Base-by-base conservation (phyloP, 2,888 invertebrate species). In the Melanargia galathea region DNA sequence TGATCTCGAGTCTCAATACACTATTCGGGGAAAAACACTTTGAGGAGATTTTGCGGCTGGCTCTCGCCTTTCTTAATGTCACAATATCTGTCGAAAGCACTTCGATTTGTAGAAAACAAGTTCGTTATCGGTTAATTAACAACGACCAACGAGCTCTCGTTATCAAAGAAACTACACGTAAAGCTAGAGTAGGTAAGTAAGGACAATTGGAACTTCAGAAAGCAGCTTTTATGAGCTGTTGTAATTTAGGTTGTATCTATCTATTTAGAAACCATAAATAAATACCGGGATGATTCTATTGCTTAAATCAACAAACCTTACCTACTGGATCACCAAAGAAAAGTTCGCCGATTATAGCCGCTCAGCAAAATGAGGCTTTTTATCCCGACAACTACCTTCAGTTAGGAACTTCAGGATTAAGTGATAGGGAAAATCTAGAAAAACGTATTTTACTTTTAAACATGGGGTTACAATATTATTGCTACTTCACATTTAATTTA, bases 161-260 rank as follows among this genome's bases (percentile, higher is more conserved):
- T 51, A 51, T 33, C 51, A 51, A 10, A 30, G 51, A 51, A 51
- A 30, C 26, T 49, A 49, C 49, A 30, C 11, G 51, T 49, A 26
- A 16, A 7, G 16, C 49, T 16, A 4, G 51, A 30, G 18, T 51
- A 51, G 33, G 30, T 16, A 33, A 30, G 18, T 51, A 51, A 51
- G 30, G 30, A 33, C 51, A 18, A 49, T 48, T 10, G 51, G 30
- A 51, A 18, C 8, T 51, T 51, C 30, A 24, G 46, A 48, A 24
- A 48, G 18, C 43, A 18, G 43, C 18, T 43, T 43, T 18, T 18
- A 18, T 43, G 18, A n/a, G 46, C 4, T 48, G 24, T 48, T 6
- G 16, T 40, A 16, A 43, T 35, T 0, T 35, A 13, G 35, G 35
- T 35, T 30, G 6, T 30, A 30, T 30, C 6, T 30, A 26, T 7